Conservation (phyloP, 2,888 invertebrate genomes). For the Alentia gelatinosa region DNA sequence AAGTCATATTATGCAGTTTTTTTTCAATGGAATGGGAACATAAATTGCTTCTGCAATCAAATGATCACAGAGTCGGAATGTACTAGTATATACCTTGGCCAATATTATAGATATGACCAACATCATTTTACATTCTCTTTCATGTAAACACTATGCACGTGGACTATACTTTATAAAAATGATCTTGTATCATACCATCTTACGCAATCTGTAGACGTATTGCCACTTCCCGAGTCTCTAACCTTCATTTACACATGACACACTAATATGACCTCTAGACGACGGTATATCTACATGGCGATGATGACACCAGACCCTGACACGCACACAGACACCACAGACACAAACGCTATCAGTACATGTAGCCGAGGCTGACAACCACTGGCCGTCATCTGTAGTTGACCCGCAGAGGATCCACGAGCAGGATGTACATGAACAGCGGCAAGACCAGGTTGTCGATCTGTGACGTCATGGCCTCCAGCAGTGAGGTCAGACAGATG, state of each 20-base stretch:
- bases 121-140: no score
- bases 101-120: no score
- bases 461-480: constrained; percentile 93
- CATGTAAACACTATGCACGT: no score
- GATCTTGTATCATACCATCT: neutral
- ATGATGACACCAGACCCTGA: neutral
- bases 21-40: no score
- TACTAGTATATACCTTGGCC: no score
- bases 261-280: neutral
- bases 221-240: no score
- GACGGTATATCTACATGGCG: neutral
- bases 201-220: neutral
- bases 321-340: neutral
- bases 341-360: constrained; percentile 16
- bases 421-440: constrained; percentile 82
- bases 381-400: constrained; percentile 42
- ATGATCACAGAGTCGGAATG: no score
- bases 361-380: constrained; percentile 47
- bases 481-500: constrained; percentile 85
- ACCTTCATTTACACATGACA: no score
- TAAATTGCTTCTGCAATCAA: no score
- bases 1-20: no score
- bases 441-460: constrained; percentile 95
- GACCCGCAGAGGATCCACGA: constrained; percentile 48
- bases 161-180: no score